Base-by-base conservation (phyloP, 1,140 invertebrate genomes). In the Aphelenchoides fujianensis region DNA sequence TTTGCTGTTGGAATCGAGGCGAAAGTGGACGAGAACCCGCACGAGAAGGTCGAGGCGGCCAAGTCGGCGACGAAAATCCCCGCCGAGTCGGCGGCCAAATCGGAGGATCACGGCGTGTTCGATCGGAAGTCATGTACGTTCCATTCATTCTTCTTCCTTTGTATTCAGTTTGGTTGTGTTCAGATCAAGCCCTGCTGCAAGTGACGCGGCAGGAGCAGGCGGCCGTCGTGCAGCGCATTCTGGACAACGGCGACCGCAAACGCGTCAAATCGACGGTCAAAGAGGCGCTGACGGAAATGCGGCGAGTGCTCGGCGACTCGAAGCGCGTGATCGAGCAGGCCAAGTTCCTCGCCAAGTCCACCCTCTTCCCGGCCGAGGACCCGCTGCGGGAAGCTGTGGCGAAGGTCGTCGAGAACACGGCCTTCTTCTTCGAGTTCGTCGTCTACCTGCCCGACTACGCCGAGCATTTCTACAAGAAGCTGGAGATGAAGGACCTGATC, bases 331-430 rank as follows among this genome's bases (percentile, higher is more conserved):
- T 66, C 16, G 27, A 66, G 23, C 36, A 12, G 2, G 36, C 31
- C 12, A 37, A 37, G 16, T 66, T 36, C 34, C n/a, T 12, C 28
- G 9, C 63, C 31, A 66, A 66, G 31, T n/a, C 63, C 2, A 16
- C 31, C 2, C 36, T 19, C 2, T 36, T 66, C 53, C 63, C 63
- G n/a, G 16, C n/a, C 41, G 36, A 66, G 53, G 32, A 66, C 30
- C 36, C 63, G 63, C 31, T 66, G 32, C 31, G 36, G 12, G 63
- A 66, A 16, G 19, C 63, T 16, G 63, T 66, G 37, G 36, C 63
- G 12, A 66, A 66, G 16, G 16, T 66, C 12, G 32, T 66, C 16
- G 36, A 66, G 32, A 66, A 66, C 36, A 66, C 36, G 1, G 63
- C 63, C 23, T 34, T 66, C n/a, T 66, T 32, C 32, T 34, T 37